phyloP scores from a whole-genome alignment of 2,797 vertebrate species.

The Mico argentatus region DNA sequence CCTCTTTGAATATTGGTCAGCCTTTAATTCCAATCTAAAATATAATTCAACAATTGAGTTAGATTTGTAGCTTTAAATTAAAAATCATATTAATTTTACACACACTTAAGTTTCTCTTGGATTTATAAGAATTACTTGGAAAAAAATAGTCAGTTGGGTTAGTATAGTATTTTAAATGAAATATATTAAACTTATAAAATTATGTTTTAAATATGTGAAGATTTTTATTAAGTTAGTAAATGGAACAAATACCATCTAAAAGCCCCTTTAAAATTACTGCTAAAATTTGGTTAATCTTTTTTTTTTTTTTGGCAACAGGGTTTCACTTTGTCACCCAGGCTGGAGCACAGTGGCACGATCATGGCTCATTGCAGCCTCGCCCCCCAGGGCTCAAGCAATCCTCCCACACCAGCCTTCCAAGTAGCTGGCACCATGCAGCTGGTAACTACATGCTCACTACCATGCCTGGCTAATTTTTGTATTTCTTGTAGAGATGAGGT shows the following conservation, averaged over 20 bases:
- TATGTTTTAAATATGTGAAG: constrained; percentile 47
- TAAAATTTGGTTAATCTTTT: background rate
- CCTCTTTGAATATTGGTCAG: constrained; percentile 19
- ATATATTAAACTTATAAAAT: background rate
- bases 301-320: background rate
- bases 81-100: constrained; percentile 19
- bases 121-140: constrained; percentile 37
- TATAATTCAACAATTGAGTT: constrained; percentile 25
- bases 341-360: background rate
- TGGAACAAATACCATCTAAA: background rate
- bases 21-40: constrained; percentile 37
- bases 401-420: background rate
- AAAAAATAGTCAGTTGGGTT: background rate
- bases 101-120: constrained; percentile 5
- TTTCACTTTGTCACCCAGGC: background rate
- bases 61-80: constrained; percentile 48
- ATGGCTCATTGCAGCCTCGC: background rate
- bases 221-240: constrained; percentile 34
- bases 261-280: background rate
- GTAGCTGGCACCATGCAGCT: background rate
- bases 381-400: background rate
- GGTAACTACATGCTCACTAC: background rate
- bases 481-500: background rate
- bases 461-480: background rate
- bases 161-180: constrained; percentile 18